These are phyloP conservation scores for Athalia cordata DNA, from an alignment of 2,888 invertebrate genomes.

Conservation along the genomic window DNA sequence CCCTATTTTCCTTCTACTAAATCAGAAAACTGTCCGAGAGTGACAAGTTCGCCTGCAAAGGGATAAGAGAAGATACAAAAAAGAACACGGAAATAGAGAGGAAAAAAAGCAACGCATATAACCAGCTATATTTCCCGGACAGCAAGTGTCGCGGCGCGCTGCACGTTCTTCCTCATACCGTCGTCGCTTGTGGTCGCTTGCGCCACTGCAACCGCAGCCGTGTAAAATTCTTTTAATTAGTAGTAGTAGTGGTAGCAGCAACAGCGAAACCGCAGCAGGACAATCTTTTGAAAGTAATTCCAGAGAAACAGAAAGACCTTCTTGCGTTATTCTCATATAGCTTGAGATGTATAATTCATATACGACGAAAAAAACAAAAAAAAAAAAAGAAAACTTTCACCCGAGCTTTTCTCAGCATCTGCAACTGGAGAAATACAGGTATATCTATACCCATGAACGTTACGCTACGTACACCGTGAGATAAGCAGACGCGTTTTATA, in stretches of 20 bases:
- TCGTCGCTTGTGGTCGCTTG: not conserved
- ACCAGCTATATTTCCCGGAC: not conserved
- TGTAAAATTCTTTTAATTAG: conserved; percentile 38
- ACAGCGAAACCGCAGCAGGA: not conserved
- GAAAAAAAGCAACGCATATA: too few species aligned
- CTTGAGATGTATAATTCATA: conserved; percentile 7
- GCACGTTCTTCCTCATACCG: too few species aligned
- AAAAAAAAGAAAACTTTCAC: conserved; percentile 1
- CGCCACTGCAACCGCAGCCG: conserved; percentile 6
- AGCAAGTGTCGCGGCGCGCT: conserved; percentile 9
- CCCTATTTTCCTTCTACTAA: not conserved
- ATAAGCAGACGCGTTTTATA: too few species aligned
- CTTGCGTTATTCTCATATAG: not conserved
- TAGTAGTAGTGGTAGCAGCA: not conserved
- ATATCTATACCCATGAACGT: too few species aligned
- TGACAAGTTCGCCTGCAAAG: not conserved
- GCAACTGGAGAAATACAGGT: too few species aligned
- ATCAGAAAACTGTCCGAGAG: not conserved
- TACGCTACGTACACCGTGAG: too few species aligned
- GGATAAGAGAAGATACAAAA: not conserved
- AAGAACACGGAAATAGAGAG: not conserved
- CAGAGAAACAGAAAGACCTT: conserved; percentile 26
- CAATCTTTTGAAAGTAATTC: conserved; percentile 32
- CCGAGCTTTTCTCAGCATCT: conserved; percentile 1
- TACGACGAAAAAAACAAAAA: too few species aligned